A percentile compares a stretch with the other conserved stretches of the same genome.
These are phyloP conservation scores for Poecilia gillii DNA, from an alignment of 2,797 vertebrate species.

Conservation along the genomic window DNA sequence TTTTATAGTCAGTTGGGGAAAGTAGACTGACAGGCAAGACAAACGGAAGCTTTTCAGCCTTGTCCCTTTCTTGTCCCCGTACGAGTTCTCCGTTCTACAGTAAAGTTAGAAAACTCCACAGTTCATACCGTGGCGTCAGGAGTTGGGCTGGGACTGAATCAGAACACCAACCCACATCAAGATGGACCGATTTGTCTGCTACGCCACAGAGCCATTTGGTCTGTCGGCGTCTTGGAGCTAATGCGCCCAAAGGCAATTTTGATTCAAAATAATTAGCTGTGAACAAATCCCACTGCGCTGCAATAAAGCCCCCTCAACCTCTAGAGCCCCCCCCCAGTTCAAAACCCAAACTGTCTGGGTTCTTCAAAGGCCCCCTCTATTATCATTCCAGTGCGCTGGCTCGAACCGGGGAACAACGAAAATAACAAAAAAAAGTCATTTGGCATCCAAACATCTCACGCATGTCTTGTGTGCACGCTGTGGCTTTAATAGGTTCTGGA, in stretches of 20 bases:
- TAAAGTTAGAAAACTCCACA: background rate
- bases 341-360: constrained; percentile 12
- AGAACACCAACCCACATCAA: constrained; percentile 38
- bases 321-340: background rate
- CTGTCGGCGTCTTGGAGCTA: constrained; percentile 20
- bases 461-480: constrained; percentile 55
- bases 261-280: constrained; percentile 38
- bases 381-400: constrained; percentile 46
- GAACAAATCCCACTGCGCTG: constrained; percentile 19
- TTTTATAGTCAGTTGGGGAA: background rate
- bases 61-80: background rate
- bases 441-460: constrained; percentile 51
- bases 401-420: constrained; percentile 53
- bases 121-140: background rate
- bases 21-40: background rate
- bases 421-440: constrained; percentile 56
- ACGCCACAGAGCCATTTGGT: constrained; percentile 7
- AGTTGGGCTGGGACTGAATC: constrained; percentile 2
- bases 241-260: constrained; percentile 35
- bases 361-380: constrained; percentile 34
- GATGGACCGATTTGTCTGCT: constrained; percentile 34
- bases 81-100: background rate
- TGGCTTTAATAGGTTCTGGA: constrained; percentile 62
- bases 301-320: constrained; percentile 19
- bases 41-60: background rate